A percentile compares a stretch with the other conserved stretches of the same genome.
Conservation (phyloP, 2,113 vertebrate species). For the Phalacrocorax carbo region DNA sequence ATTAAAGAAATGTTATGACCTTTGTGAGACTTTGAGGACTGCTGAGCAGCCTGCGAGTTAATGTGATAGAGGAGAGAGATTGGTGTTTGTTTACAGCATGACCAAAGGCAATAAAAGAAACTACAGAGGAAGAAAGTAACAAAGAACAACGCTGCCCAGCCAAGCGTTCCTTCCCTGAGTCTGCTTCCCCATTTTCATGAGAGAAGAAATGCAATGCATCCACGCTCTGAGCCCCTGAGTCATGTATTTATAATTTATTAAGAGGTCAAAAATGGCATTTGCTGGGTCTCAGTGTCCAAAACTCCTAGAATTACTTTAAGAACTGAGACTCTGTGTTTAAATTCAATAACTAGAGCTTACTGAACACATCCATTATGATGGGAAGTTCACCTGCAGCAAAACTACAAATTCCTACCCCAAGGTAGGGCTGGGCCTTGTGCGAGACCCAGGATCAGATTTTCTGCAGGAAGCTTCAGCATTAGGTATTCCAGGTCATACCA, state of each 20-base stretch:
- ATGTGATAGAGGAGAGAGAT: conserved; percentile 20
- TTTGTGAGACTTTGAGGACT: conserved; percentile 41
- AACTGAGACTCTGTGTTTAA: neutral
- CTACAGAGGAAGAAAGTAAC: conserved; percentile 15
- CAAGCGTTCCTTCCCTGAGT: rapidly evolving
- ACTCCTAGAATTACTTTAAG: neutral
- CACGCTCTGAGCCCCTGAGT: neutral
- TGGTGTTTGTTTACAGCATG: conserved; percentile 36
- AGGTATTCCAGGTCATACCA: neutral
- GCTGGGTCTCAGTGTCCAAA: neutral
- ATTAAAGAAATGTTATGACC: conserved; percentile 48
- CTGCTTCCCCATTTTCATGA: neutral
- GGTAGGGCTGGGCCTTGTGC: neutral
- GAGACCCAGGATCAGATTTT: neutral
- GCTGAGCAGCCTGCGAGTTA: neutral
- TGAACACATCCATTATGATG: conserved; percentile 44
- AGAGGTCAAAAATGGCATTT: conserved; percentile 42
- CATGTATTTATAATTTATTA: conserved; percentile 38
- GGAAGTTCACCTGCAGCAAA: conserved; percentile 21
- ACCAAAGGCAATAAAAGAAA: conserved; percentile 42
- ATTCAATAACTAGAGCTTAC: conserved; percentile 30
- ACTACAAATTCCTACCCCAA: neutral
- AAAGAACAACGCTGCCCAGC: neutral
- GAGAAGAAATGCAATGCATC: neutral
- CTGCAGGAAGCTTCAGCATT: neutral